Percentiles rank a stretch among this genome's conserved stretches.
These are phyloP conservation scores for Hestina assimilis DNA, from an alignment of 1,140 invertebrate species.

Conservation along the genomic window DNA sequence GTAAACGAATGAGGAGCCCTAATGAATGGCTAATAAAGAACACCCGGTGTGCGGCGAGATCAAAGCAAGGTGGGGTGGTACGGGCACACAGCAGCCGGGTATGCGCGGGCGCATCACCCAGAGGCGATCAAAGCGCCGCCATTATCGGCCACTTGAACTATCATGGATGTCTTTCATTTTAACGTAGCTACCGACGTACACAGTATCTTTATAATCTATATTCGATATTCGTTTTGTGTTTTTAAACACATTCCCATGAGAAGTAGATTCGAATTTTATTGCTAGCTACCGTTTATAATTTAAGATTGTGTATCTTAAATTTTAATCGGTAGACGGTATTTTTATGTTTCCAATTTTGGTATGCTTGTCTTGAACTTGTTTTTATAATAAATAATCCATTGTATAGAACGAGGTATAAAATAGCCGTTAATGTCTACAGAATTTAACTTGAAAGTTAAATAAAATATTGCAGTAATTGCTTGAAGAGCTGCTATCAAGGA, in stretches of 20 bases:
- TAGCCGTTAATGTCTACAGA: too few species aligned
- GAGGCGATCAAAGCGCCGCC: constrained; percentile 58
- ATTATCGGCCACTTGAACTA: constrained; percentile 63
- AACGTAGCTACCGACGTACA: constrained; percentile 46
- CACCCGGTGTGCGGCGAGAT: constrained; percentile 59
- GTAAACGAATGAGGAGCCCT: constrained; percentile 32
- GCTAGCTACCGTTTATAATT: constrained; percentile 4
- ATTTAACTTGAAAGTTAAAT: too few species aligned
- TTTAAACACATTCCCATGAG: constrained; percentile 21
- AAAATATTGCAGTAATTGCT: too few species aligned
- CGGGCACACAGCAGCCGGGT: constrained; percentile 34
- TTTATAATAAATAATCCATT: not conserved
- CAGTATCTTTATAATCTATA: constrained; percentile 34
- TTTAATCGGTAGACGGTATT: not conserved
- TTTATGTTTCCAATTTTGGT: not conserved
- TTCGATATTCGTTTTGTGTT: constrained; percentile 18
- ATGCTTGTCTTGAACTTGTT: not conserved
- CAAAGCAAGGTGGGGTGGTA: constrained; percentile 45
- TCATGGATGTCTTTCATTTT: constrained; percentile 49
- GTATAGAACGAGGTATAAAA: not conserved
- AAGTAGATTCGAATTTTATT: constrained; percentile 10
- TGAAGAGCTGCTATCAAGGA: too few species aligned
- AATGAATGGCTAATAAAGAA: constrained; percentile 62
- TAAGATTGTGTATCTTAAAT: too few species aligned
- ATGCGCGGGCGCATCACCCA: constrained; percentile 29